Evolutionary conservation across 2,113 vertebrate genomes (phyloP).

Genomic region (Eulemur macaco): DNA sequence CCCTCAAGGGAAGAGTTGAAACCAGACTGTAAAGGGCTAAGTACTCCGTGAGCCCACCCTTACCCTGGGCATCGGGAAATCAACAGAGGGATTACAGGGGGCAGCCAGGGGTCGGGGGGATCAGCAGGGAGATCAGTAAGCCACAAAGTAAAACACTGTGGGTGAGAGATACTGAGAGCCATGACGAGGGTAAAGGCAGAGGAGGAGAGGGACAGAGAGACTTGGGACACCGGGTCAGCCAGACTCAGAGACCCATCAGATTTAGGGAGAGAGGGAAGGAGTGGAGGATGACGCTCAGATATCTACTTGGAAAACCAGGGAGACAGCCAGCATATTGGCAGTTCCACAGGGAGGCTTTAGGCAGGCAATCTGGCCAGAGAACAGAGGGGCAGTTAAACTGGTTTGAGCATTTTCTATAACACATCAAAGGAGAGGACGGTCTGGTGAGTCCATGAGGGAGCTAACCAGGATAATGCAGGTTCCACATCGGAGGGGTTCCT

Average conservation of each 20-base stretch:
- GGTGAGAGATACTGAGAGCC: not conserved
- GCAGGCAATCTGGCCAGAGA: not conserved
- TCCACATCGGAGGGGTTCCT: not conserved
- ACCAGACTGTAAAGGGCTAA: not conserved
- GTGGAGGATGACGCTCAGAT: not conserved
- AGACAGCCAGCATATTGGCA: not conserved
- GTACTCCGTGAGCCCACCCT: not conserved
- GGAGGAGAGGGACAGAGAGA: not conserved
- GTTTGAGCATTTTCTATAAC: not conserved
- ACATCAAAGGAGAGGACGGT: not conserved
- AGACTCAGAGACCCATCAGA: not conserved
- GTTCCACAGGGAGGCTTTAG: not conserved
- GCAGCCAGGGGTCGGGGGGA: not conserved
- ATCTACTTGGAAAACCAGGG: not conserved
- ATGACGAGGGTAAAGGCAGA: not conserved
- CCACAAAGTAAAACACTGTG: not conserved
- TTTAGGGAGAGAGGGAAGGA: not conserved
- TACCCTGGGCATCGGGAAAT: not conserved
- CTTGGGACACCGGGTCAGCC: not conserved
- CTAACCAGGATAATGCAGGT: not conserved
- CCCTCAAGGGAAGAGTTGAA: not conserved
- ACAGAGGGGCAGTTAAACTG: not conserved
- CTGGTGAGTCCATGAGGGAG: not conserved
- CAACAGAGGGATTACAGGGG: rapidly evolving
- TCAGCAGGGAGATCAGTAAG: not conserved